These are phyloP conservation scores for Squalus acanthias DNA, from an alignment of 2,797 vertebrate genomes.

Conservation along the genomic window DNA sequence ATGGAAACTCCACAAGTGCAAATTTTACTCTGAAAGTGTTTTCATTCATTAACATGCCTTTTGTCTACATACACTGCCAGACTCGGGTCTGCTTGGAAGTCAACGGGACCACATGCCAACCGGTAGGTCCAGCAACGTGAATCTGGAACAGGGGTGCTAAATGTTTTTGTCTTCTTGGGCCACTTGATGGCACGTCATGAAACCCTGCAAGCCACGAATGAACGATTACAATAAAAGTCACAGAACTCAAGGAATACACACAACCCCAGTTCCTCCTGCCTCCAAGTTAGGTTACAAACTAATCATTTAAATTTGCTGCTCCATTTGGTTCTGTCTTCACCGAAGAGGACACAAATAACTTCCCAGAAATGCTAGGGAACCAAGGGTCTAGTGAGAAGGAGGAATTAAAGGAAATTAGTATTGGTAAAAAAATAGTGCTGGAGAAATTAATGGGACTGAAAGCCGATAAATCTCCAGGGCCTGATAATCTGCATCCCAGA, in stretches of 20 bases:
- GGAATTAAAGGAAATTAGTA: too few relatives aligned
- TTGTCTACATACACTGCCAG: constrained; percentile 80
- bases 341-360: too few relatives aligned
- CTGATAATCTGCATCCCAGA: too few relatives aligned
- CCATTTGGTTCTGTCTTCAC: neutral
- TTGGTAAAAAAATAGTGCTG: too few relatives aligned
- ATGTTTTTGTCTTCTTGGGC: neutral
- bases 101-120: neutral
- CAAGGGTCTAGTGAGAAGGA: too few relatives aligned
- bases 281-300: neutral
- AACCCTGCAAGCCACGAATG: neutral
- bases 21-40: constrained; percentile 76
- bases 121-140: neutral
- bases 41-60: constrained; percentile 64
- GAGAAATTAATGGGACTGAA: too few relatives aligned
- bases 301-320: neutral
- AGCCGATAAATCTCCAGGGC: too few relatives aligned
- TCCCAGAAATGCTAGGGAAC: too few relatives aligned
- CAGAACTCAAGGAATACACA: neutral
- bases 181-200: neutral
- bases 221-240: neutral
- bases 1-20: constrained; percentile 72
- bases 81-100: constrained; percentile 70
- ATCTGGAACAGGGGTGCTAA: neutral
- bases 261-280: neutral